These are phyloP conservation scores for Blastobasis lacticolella DNA, from an alignment of 2,888 invertebrate species.

Conservation along the genomic window DNA sequence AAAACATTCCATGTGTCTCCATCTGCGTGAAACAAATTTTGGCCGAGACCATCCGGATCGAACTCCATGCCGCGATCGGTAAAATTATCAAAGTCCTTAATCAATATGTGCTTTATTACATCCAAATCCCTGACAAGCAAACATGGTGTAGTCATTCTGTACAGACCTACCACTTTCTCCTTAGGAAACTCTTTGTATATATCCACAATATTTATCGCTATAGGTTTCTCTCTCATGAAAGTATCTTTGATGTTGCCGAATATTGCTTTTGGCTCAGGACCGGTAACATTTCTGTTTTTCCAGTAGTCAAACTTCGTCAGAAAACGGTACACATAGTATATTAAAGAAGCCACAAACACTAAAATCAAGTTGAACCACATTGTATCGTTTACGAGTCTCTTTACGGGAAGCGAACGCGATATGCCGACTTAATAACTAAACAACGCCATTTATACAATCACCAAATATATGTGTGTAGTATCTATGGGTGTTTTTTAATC, in stretches of 20 bases:
- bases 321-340: no score
- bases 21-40: slow-evolving; percentile 38
- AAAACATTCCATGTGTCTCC: slow-evolving; percentile 36
- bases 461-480: no score
- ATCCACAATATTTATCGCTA: neutral
- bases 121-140: slow-evolving; percentile 42
- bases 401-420: no score
- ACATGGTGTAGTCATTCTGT: slow-evolving; percentile 32
- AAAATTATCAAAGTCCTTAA: slow-evolving; percentile 42
- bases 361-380: no score
- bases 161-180: slow-evolving; percentile 45
- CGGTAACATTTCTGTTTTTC: neutral
- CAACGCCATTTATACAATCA: no score
- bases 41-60: slow-evolving; percentile 31
- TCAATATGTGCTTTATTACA: slow-evolving; percentile 36
- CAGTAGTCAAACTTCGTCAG: neutral
- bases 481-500: no score
- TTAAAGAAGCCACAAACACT: no score
- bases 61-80: slow-evolving; percentile 35
- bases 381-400: no score
- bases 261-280: neutral
- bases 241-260: neutral
- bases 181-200: neutral
- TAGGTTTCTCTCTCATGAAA: no score
- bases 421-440: no score